Evolutionary conservation across 2,113 vertebrate genomes (phyloP).

Genomic region (Xenopus borealis): DNA sequence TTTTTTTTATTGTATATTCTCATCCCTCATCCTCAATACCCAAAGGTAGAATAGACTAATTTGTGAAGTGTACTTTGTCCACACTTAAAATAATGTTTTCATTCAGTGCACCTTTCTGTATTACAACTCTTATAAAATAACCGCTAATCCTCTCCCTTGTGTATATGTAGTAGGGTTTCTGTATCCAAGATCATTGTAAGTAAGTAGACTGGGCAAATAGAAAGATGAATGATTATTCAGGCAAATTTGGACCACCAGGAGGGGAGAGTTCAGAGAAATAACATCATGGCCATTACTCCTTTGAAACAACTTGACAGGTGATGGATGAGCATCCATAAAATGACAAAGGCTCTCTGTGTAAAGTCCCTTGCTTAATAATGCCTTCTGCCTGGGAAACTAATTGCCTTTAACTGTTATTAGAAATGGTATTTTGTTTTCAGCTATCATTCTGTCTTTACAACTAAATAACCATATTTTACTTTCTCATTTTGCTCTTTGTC

Average conservation of each 20-base stretch:
- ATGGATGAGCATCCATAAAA: slow-evolving; percentile 82
- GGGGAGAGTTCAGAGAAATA: slow-evolving; percentile 74
- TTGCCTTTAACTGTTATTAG: slow-evolving; percentile 63
- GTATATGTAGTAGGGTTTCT: slow-evolving; percentile 60
- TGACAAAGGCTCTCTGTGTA: slow-evolving; percentile 72
- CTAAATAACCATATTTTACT: too few relatives aligned
- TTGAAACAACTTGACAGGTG: slow-evolving; percentile 80
- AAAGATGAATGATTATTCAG: slow-evolving; percentile 63
- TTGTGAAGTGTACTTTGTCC: slow-evolving; percentile 22
- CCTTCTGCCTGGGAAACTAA: slow-evolving; percentile 78
- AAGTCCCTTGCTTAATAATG: slow-evolving; percentile 55
- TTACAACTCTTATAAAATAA: background rate
- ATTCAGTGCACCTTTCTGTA: slow-evolving; percentile 16
- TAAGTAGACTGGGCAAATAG: slow-evolving; percentile 72
- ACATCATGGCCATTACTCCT: slow-evolving; percentile 66
- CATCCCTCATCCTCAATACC: slow-evolving; percentile 12
- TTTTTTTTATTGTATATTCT: slow-evolving; percentile 17
- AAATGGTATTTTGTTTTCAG: slow-evolving; percentile 70
- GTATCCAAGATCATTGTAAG: slow-evolving; percentile 63
- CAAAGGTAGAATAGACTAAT: slow-evolving; percentile 21
- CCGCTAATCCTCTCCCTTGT: slow-evolving; percentile 18
- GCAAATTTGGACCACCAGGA: slow-evolving; percentile 69
- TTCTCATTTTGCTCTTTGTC: too few relatives aligned
- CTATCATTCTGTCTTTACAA: slow-evolving; percentile 60
- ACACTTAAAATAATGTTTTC: background rate